Evolutionary conservation across 2,113 vertebrate genomes (phyloP).

Genomic region (Ailuropoda melanoleuca): DNA sequence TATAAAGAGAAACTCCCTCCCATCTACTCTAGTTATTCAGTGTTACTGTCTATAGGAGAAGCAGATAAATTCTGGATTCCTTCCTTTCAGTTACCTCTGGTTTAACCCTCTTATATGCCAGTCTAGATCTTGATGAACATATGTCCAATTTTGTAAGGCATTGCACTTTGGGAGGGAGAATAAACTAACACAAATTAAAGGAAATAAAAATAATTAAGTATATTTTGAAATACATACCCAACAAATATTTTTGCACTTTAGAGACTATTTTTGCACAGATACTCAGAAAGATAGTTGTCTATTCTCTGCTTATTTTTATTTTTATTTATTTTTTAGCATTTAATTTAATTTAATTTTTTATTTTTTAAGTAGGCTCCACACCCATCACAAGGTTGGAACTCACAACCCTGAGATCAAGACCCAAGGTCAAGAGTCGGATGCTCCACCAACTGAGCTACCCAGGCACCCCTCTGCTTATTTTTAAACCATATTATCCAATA

Average conservation of each 20-base stretch:
- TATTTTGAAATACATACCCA: not conserved
- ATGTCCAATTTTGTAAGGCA: not conserved
- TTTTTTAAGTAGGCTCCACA: not conserved
- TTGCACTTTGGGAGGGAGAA: not conserved
- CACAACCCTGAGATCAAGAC: not conserved
- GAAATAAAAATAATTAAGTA: not conserved
- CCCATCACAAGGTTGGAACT: not conserved
- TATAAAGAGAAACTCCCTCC: not conserved
- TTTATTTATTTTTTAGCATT: not conserved
- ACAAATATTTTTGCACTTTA: not conserved
- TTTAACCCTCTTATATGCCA: not conserved
- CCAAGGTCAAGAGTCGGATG: not conserved
- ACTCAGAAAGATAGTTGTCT: not conserved
- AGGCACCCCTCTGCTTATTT: not conserved
- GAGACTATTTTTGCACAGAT: not conserved
- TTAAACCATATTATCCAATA: not conserved
- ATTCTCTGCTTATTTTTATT: not conserved
- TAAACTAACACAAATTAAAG: not conserved
- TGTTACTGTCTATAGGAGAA: not conserved
- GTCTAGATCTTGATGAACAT: not conserved
- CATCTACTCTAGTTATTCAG: not conserved
- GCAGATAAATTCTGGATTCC: not conserved
- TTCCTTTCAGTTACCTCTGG: not conserved
- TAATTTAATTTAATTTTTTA: not conserved
- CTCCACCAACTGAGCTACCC: not conserved